These are phyloP conservation scores for Epizoanthus scotinus DNA, from an alignment of 92 coral and sea anemone genomes.

Conservation along the genomic window DNA sequence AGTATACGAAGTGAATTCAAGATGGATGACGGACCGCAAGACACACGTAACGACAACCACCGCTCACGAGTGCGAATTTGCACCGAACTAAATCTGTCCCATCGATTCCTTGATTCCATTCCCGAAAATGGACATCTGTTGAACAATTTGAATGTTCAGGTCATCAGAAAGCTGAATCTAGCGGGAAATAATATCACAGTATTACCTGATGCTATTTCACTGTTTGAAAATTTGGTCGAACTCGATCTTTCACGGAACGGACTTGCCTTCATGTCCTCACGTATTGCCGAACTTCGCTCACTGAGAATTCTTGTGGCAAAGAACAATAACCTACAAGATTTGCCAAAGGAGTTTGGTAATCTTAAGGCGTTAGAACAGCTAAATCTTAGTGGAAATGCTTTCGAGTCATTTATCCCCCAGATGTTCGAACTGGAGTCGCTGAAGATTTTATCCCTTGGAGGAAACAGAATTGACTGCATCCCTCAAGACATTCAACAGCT, in stretches of 20 bases:
- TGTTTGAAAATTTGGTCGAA: constrained; percentile 72
- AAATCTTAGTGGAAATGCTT: constrained; percentile 86
- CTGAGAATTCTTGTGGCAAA: constrained; percentile 66
- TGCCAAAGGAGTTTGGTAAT: constrained; percentile 78
- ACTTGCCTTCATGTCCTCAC: constrained; percentile 69
- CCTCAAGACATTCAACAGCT: constrained; percentile 84
- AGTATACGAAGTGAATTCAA: not conserved
- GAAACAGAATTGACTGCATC: constrained; percentile 74
- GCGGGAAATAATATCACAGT: constrained; percentile 82
- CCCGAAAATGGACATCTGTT: constrained; percentile 70
- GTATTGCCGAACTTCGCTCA: constrained; percentile 72
- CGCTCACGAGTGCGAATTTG: constrained; percentile 37
- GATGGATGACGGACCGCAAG: constrained; percentile 43
- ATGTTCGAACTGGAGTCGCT: constrained; percentile 67
- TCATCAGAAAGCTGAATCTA: constrained; percentile 65
- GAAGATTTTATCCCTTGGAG: constrained; percentile 74
- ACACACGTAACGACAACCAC: constrained; percentile 4
- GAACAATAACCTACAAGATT: constrained; percentile 81
- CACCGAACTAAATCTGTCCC: constrained; percentile 64
- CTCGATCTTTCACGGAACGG: constrained; percentile 89
- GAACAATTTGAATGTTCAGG: constrained; percentile 66
- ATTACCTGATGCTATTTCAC: constrained; percentile 78
- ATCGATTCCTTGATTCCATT: constrained; percentile 71
- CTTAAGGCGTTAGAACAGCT: constrained; percentile 69
- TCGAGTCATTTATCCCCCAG: constrained; percentile 71